Evolutionary conservation across 2,888 invertebrate species (phyloP).

Genomic region (Heterodera filipjevi): DNA sequence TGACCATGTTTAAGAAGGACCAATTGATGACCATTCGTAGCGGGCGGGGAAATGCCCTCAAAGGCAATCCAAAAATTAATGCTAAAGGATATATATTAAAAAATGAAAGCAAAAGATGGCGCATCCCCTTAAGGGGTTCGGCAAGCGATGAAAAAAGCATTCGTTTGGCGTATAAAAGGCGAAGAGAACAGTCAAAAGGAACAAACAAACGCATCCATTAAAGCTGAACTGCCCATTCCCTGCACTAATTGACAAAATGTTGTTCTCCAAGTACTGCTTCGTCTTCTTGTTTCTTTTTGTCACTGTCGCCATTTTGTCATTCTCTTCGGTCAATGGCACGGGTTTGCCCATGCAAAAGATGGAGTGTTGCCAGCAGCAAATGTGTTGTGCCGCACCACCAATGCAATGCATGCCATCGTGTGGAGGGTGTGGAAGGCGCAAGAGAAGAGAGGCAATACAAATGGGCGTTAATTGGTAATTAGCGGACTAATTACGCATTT

Average conservation of each 20-base stretch:
- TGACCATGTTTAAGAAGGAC: no score
- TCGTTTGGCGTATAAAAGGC: not conserved
- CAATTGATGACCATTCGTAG: no score
- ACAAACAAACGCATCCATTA: not conserved
- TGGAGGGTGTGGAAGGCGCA: slow-evolving; percentile 4
- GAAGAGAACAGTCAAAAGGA: not conserved
- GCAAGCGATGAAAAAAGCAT: not conserved
- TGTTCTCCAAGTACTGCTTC: not conserved
- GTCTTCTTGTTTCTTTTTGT: not conserved
- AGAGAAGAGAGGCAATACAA: not conserved
- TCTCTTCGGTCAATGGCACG: not conserved
- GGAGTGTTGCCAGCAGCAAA: not conserved
- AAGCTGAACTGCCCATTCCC: not conserved
- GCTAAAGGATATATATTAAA: not conserved
- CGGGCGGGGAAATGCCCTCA: not conserved
- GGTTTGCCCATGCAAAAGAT: not conserved
- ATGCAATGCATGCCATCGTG: not conserved
- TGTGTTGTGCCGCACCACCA: slow-evolving; percentile 9
- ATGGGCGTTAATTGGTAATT: not conserved
- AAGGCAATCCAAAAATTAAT: not conserved
- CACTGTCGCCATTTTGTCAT: not conserved
- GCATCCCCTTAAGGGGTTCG: no score
- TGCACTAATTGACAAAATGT: not conserved
- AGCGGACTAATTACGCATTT: not conserved
- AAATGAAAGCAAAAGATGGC: not conserved